Percentiles rank a stretch among this genome's conserved stretches.
Conservation (phyloP, 1,140 invertebrate genomes). For the Venturia canescens region DNA sequence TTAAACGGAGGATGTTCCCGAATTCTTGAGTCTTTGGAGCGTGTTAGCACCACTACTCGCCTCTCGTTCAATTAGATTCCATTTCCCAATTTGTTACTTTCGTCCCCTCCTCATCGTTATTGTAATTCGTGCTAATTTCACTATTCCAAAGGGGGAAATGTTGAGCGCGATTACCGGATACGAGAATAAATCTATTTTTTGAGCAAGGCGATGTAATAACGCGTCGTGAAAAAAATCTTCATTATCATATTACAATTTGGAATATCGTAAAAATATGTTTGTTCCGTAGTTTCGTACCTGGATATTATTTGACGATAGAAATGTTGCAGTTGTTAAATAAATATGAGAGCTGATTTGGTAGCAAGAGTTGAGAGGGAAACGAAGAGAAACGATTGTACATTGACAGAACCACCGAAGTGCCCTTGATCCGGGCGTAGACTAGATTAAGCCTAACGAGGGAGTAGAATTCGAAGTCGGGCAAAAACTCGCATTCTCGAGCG, state of each 20-base stretch:
- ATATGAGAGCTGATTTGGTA: too few species aligned
- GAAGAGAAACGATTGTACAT: not conserved
- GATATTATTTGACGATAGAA: too few species aligned
- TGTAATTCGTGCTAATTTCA: not conserved
- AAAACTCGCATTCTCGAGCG: not conserved
- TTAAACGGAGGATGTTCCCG: slow-evolving; percentile 4
- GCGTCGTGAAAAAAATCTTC: not conserved
- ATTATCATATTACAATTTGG: too few species aligned
- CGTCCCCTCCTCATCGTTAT: too few species aligned
- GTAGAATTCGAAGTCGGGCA: slow-evolving; percentile 6
- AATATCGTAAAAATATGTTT: too few species aligned
- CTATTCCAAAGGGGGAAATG: not conserved
- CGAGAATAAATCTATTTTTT: not conserved
- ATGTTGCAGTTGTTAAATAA: too few species aligned
- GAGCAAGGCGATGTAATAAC: not conserved
- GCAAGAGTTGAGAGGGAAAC: too few species aligned
- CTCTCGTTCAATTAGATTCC: not conserved
- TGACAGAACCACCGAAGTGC: slow-evolving; percentile 37
- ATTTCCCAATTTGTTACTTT: not conserved
- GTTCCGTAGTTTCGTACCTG: too few species aligned
- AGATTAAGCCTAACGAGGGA: slow-evolving; percentile 51
- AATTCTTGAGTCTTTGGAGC: slow-evolving; percentile 13
- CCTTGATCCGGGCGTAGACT: slow-evolving; percentile 47
- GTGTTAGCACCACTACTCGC: slow-evolving; percentile 43
- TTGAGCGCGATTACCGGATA: not conserved